Base-by-base conservation (phyloP, 2,113 vertebrate species). In the Terrapene triunguis region DNA sequence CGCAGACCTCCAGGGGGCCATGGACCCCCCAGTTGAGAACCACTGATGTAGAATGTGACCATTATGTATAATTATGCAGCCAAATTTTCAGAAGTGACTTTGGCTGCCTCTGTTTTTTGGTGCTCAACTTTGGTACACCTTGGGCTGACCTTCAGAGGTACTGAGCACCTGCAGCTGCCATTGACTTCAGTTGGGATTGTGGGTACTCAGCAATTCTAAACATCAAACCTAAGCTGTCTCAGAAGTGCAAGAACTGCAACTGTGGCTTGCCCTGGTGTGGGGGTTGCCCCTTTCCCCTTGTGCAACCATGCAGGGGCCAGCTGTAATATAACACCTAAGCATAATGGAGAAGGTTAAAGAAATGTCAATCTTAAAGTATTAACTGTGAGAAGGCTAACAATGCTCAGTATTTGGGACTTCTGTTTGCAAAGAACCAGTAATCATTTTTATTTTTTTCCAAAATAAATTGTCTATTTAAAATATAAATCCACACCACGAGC, bases 301-400 rank as follows among this genome's bases (percentile, higher is more conserved):
- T 65, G 32, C 29, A 35, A 65, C 32, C 32, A 35, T 35, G 29
- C 69, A 74, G 62, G 85, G 95, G 47, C 42, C 93, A 89, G 89
- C 82, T 93, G 80, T 86, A 62, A 86, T 89, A 89, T 80, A 69
- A 93, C 24, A 16, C 88, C 21, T 16, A 53, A 95, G 35, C 83
- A 12, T 90, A 93, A 92, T 0, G 0, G 89, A 84, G 54, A 54
- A 3, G 29, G 12, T 35, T 65, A 65, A 65, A 65, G 16, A 65
- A 65, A 65, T 35, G 32, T 65, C 7, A 35, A 4, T 65, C 14
- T 17, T 62, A 72, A 85, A 54, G 65, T 89, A 9, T 85, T 94
- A 35, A 17, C 95, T 79, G 53, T 82, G 80, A 90, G 16, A 62
- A 95, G 54, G 96, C 96, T 89, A 89, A 55, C 80, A 65, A 22